Evolutionary conservation across 1,140 invertebrate species (phyloP).

Genomic region (Whitmania pigra): DNA sequence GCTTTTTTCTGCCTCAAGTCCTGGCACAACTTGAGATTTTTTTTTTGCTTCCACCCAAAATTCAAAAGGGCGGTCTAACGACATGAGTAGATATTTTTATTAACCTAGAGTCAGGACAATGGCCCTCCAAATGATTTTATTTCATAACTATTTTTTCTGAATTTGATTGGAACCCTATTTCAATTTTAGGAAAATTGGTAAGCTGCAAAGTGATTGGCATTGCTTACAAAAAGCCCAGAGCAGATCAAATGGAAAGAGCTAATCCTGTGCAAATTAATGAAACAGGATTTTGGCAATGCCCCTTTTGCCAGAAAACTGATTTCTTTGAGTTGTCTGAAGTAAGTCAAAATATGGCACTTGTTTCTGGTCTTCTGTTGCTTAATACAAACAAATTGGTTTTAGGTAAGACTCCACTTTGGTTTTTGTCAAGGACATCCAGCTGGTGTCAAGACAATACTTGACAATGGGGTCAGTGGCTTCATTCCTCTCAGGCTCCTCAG

Average conservation of each 20-base stretch:
- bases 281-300: constrained; percentile 88
- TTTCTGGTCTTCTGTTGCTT: too few species aligned
- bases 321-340: constrained; percentile 85
- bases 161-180: too few species aligned
- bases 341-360: too few species aligned
- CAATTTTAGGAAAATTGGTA: constrained; percentile 44
- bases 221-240: constrained; percentile 72
- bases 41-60: too few species aligned
- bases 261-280: constrained; percentile 90
- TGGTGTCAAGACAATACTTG: constrained; percentile 73
- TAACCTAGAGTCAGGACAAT: too few species aligned
- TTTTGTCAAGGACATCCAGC: constrained; percentile 87
- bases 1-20: too few species aligned
- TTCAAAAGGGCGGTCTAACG: too few species aligned
- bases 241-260: constrained; percentile 82
- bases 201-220: constrained; percentile 40
- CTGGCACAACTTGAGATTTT: too few species aligned
- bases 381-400: not conserved
- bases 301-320: constrained; percentile 87
- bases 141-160: too few species aligned
- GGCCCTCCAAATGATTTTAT: too few species aligned
- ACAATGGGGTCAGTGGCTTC: constrained; percentile 87
- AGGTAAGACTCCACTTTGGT: constrained; percentile 91
- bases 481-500: constrained; percentile 89
- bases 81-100: too few species aligned